Conservation (phyloP, 2,888 invertebrate species). For the Polydrusus pterygomalis region DNA sequence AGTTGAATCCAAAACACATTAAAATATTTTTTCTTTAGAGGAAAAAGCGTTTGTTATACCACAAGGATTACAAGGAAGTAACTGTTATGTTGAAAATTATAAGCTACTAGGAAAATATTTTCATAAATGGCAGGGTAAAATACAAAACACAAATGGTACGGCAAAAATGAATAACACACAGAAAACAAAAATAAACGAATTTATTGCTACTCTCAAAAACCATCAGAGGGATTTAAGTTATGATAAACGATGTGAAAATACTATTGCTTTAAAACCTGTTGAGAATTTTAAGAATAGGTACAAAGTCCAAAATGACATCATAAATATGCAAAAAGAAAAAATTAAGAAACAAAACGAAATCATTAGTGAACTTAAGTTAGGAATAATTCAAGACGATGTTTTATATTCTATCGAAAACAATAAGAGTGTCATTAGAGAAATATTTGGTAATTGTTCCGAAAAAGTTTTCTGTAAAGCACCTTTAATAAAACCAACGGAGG, state of each 20-base stretch:
- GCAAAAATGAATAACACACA: constrained; percentile 55
- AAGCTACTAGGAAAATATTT: constrained; percentile 58
- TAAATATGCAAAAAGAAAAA: constrained; percentile 82
- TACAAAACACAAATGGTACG: not conserved
- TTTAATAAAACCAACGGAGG: constrained; percentile 70
- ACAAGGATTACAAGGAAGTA: not conserved
- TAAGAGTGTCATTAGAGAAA: constrained; percentile 75
- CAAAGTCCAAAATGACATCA: constrained; percentile 83
- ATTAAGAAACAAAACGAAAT: constrained; percentile 82
- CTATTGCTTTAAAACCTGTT: not conserved
- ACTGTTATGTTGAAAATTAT: not conserved
- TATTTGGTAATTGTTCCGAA: constrained; percentile 69
- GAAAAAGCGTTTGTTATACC: not conserved
- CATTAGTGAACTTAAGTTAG: constrained; percentile 83
- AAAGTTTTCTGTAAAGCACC: constrained; percentile 73
- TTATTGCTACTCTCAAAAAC: constrained; percentile 62
- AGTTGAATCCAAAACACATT: not conserved
- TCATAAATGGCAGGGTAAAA: constrained; percentile 57
- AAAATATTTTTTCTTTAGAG: not conserved
- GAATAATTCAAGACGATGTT: constrained; percentile 80
- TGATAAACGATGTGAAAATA: not conserved
- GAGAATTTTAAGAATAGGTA: constrained; percentile 71
- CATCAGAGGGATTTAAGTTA: constrained; percentile 38
- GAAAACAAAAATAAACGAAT: constrained; percentile 63
- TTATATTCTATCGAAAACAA: constrained; percentile 76